Evolutionary conservation across 2,797 vertebrate species (phyloP).

Genomic region (Thaleichthys pacificus): DNA sequence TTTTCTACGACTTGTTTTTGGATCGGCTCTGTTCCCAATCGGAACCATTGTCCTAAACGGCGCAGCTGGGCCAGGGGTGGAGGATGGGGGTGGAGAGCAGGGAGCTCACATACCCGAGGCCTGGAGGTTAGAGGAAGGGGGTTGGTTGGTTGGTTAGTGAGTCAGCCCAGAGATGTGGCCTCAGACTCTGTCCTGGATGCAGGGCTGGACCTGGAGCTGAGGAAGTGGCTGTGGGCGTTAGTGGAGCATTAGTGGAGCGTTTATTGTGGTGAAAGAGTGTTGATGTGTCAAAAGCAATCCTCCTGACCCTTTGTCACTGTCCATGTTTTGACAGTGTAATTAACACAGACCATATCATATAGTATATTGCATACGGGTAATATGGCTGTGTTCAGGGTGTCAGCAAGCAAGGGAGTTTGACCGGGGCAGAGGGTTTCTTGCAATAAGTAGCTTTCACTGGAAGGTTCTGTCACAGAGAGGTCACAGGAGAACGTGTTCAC

Average conservation of each 20-base stretch:
- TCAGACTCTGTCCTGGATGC: neutral
- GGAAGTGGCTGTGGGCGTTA: neutral
- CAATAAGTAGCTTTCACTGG: conserved; percentile 39
- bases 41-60: neutral
- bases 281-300: too few relatives aligned
- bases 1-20: conserved; percentile 19
- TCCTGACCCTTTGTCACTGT: too few relatives aligned
- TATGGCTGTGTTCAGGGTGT: neutral
- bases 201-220: neutral
- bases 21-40: neutral
- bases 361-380: neutral
- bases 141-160: too few relatives aligned
- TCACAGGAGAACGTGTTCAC: too few relatives aligned
- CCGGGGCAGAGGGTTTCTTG: conserved; percentile 27
- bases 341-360: too few relatives aligned
- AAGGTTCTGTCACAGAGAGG: conserved; percentile 32
- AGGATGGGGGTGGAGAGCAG: neutral
- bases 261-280: neutral
- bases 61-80: neutral
- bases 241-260: conserved; percentile 1
- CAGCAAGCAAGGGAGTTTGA: neutral
- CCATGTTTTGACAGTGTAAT: too few relatives aligned
- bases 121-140: too few relatives aligned
- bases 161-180: too few relatives aligned
- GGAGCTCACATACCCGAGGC: too few relatives aligned